Percentiles rank a stretch among this genome's conserved stretches.
phyloP scores from a whole-genome alignment of 2,797 vertebrate species.

The Chromis chromis region DNA sequence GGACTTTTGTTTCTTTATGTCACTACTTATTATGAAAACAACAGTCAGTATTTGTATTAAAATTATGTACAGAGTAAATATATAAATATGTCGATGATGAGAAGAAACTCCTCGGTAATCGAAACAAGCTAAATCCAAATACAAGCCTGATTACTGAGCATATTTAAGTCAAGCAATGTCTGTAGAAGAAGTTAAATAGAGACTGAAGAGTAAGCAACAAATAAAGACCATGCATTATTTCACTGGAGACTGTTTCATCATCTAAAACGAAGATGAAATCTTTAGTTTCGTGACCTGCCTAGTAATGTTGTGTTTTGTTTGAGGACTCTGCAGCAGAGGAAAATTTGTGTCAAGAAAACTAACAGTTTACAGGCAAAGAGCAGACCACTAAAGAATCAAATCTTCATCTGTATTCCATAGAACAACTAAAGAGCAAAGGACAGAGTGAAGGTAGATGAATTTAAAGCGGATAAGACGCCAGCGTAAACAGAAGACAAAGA shows the following conservation, averaged over 20 bases:
- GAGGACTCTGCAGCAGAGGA: constrained; percentile 7
- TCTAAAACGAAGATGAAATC: constrained; percentile 13
- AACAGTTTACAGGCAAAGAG: constrained; percentile 27
- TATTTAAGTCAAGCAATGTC: neutral
- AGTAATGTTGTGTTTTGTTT: constrained; percentile 26
- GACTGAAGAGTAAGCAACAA: constrained; percentile 15
- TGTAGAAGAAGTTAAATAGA: neutral
- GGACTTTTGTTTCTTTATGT: no score
- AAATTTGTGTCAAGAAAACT: constrained; percentile 23
- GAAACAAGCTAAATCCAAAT: no score
- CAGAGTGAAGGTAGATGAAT: constrained; percentile 43
- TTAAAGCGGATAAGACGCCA: constrained; percentile 31
- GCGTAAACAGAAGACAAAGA: constrained; percentile 38
- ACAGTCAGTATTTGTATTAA: neutral
- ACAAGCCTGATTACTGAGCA: constrained; percentile 5
- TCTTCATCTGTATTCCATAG: constrained; percentile 56
- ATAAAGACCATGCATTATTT: constrained; percentile 9
- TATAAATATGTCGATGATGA: neutral
- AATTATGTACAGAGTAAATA: neutral
- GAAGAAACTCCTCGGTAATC: neutral
- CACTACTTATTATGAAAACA: no score
- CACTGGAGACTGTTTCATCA: constrained; percentile 5
- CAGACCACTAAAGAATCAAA: constrained; percentile 30
- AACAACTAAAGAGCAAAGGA: constrained; percentile 50
- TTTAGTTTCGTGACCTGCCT: constrained; percentile 23